A percentile compares a stretch with the other conserved stretches of the same genome.
Conservation (phyloP, 2,888 invertebrate genomes). For the Kryphioiulus occultus region DNA sequence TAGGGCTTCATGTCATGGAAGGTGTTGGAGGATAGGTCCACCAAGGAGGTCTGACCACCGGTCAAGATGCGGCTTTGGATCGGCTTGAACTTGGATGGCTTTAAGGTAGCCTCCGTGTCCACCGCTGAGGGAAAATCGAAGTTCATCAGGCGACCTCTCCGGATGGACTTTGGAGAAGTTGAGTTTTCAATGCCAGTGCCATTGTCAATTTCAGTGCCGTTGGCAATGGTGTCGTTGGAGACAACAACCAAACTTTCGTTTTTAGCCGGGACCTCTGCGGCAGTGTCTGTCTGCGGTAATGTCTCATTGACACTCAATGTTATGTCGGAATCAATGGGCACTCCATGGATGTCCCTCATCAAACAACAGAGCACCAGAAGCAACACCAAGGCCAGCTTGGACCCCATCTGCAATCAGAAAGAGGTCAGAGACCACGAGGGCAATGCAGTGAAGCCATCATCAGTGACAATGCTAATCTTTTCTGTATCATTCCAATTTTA, state of each 20-base stretch:
- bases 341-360: not conserved
- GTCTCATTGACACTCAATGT: not conserved
- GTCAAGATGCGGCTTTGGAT: constrained; percentile 46
- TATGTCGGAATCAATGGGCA: not conserved
- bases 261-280: not conserved
- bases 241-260: not conserved
- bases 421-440: not conserved
- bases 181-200: not conserved
- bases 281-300: not conserved
- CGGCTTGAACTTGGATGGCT: not conserved
- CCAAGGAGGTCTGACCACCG: constrained; percentile 24
- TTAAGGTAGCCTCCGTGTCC: not conserved
- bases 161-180: not conserved
- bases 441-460: too few species aligned
- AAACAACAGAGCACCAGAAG: constrained; percentile 1
- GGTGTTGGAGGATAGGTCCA: constrained; percentile 28
- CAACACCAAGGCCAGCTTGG: constrained; percentile 39
- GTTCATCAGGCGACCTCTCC: constrained; percentile 20
- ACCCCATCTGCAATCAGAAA: constrained; percentile 17
- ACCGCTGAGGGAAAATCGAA: constrained; percentile 13
- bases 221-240: not conserved
- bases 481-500: too few species aligned
- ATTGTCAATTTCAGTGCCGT: not conserved
- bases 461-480: too few species aligned
- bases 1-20: not conserved